These are phyloP conservation scores for Poecilia picta DNA, from an alignment of 2,797 vertebrate genomes.

Conservation along the genomic window DNA sequence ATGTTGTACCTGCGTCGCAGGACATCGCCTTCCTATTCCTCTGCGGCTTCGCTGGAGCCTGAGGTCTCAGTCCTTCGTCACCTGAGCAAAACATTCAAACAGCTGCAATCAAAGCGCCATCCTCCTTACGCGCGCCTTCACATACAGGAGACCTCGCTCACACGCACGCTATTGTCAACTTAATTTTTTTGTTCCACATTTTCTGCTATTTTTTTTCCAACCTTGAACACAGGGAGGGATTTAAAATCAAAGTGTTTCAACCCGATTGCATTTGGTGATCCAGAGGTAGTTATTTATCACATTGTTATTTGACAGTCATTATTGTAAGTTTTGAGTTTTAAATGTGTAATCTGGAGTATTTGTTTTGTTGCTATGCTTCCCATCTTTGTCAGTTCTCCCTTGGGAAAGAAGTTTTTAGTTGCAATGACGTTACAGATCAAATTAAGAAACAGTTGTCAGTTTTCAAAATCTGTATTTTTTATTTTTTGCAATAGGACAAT, in stretches of 20 bases:
- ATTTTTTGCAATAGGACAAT: neutral
- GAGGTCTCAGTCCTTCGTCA: constrained; percentile 77
- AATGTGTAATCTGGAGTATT: neutral
- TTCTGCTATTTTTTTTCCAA: neutral
- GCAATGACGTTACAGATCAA: neutral
- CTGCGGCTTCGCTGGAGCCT: constrained; percentile 88
- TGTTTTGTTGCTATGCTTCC: neutral
- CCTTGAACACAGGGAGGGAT: no score
- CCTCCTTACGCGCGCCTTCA: neutral
- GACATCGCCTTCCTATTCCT: constrained; percentile 88
- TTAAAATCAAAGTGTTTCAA: neutral
- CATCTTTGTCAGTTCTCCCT: neutral
- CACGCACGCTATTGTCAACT: neutral
- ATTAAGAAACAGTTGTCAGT: neutral
- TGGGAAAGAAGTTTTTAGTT: neutral
- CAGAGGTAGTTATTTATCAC: neutral
- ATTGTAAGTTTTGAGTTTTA: neutral
- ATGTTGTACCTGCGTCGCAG: constrained; percentile 81
- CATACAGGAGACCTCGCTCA: neutral
- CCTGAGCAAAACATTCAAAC: constrained; percentile 56
- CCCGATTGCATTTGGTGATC: neutral
- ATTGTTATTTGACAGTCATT: neutral
- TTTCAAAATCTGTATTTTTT: neutral
- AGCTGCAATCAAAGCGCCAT: neutral
- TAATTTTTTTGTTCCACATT: neutral